These are phyloP conservation scores for Ophthalmolycus amberensis DNA, from an alignment of 2,113 vertebrate genomes.

Conservation along the genomic window DNA sequence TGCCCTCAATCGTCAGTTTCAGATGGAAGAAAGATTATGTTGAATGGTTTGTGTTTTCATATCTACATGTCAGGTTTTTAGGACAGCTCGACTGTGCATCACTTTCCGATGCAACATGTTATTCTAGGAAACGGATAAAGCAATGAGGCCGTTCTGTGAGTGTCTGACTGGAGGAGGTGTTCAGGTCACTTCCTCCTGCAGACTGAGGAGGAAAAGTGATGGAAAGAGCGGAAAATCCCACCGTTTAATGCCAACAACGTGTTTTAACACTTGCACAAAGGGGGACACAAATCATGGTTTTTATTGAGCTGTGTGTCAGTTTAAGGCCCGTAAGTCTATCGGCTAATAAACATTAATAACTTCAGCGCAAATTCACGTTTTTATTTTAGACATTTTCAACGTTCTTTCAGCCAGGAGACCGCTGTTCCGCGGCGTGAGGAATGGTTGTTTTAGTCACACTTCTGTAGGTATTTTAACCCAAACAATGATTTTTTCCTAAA, in stretches of 20 bases:
- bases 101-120: background rate
- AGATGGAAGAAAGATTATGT: background rate
- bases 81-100: background rate
- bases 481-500: no score
- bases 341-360: background rate
- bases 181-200: conserved; percentile 43
- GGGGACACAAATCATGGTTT: background rate
- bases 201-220: conserved; percentile 10
- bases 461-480: no score
- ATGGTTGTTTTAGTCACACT: background rate
- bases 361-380: background rate
- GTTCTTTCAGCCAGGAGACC: no score
- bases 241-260: background rate
- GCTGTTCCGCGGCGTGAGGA: no score
- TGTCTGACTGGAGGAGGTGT: background rate
- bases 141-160: background rate
- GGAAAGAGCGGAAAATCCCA: conserved; percentile 6
- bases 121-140: conserved; percentile 26
- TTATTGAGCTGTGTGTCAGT: background rate
- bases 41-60: background rate
- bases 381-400: background rate
- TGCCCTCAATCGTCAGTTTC: background rate
- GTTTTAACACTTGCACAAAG: conserved; percentile 17
- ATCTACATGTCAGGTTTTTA: background rate
- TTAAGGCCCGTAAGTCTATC: background rate